phyloP scores from a whole-genome alignment of 1,140 invertebrate genomes.

The Drosophila kikkawai region DNA sequence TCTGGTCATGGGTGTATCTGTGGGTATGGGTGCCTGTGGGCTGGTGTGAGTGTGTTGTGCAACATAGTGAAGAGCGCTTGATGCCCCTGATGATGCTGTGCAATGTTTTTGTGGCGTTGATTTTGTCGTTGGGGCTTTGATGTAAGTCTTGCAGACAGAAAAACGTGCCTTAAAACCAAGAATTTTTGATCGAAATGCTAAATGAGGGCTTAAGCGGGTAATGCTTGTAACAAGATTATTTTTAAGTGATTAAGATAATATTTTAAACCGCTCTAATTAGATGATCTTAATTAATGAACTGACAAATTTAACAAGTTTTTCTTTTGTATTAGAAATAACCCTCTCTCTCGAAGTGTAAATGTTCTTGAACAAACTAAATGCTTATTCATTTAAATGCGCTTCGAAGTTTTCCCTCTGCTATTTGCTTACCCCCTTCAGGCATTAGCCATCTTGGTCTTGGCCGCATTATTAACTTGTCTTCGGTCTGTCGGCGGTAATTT shows the following conservation, averaged over 20 bases:
- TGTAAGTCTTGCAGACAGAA: constrained; percentile 2
- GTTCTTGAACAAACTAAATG: neutral
- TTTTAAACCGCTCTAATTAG: neutral
- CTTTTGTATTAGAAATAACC: neutral
- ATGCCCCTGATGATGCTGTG: constrained; percentile 16
- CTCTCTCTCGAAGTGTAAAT: neutral
- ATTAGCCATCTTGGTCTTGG: neutral
- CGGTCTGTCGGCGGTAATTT: constrained; percentile 30
- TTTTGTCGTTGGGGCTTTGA: constrained; percentile 33
- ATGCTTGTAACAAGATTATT: neutral
- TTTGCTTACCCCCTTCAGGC: neutral
- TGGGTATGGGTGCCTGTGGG: constrained; percentile 13
- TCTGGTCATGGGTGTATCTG: constrained; percentile 3
- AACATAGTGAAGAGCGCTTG: constrained; percentile 49
- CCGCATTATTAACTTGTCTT: constrained; percentile 47
- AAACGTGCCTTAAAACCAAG: neutral
- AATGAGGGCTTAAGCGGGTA: neutral
- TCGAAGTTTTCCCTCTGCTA: neutral
- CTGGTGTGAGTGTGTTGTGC: constrained; percentile 36
- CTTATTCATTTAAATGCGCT: neutral
- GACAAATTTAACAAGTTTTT: neutral
- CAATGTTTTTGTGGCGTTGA: constrained; percentile 21
- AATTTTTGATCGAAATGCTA: neutral
- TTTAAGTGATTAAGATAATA: too few species aligned
- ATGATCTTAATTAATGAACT: neutral